These are phyloP conservation scores for Caenorhabditis imperialis DNA, from an alignment of 2,888 invertebrate genomes.

Conservation along the genomic window DNA sequence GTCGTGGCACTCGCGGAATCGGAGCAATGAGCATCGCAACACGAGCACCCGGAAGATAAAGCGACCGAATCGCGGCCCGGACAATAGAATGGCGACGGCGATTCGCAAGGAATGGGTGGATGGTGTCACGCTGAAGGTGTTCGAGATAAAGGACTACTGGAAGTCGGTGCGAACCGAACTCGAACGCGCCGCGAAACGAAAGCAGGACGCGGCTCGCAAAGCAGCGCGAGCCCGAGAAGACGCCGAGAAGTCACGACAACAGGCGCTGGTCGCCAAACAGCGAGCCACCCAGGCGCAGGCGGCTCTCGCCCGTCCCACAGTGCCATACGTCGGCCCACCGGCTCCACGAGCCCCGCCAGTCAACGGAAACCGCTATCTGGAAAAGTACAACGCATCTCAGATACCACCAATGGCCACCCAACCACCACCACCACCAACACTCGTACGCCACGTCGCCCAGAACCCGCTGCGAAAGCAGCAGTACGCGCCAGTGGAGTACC, in stretches of 20 bases:
- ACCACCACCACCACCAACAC: background rate
- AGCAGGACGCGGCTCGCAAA: background rate
- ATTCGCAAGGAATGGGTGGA: constrained; percentile 64
- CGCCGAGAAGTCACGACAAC: background rate
- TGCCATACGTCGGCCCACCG: too few species aligned
- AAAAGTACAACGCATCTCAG: constrained; percentile 26
- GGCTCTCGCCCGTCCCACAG: too few species aligned
- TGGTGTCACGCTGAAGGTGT: constrained; percentile 73
- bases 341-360: too few species aligned
- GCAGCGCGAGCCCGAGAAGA: constrained; percentile 10
- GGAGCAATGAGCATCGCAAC: constrained; percentile 13
- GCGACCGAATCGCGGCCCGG: constrained; percentile 6
- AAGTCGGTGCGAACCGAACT: constrained; percentile 4
- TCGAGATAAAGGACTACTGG: constrained; percentile 68
- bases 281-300: too few species aligned
- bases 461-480: constrained; percentile 8
- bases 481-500: constrained; percentile 2
- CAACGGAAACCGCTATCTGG: constrained; percentile 9
- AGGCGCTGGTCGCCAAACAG: constrained; percentile 1
- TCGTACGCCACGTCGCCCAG: background rate
- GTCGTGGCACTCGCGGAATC: constrained; percentile 34
- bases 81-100: constrained; percentile 22
- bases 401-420: constrained; percentile 2
- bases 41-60: constrained; percentile 12
- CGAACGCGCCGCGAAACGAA: background rate